Conservation (phyloP, 2,113 vertebrate genomes). For the Trichomycterus rosablanca region DNA sequence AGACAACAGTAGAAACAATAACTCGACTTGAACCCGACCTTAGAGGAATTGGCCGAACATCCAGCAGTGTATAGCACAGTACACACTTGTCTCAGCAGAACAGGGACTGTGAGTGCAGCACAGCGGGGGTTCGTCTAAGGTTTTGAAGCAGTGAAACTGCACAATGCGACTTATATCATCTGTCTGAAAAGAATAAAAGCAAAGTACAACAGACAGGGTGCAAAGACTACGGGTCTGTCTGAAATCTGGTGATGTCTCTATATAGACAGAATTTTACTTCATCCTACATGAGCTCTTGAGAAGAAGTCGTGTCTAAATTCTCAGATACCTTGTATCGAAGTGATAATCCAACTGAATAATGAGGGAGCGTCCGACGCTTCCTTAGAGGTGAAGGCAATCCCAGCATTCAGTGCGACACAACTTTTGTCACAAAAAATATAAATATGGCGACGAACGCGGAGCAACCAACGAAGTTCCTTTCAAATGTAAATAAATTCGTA, state of each 20-base stretch:
- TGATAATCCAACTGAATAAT: too few relatives aligned
- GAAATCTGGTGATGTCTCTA: background rate
- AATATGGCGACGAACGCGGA: too few relatives aligned
- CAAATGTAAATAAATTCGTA: too few relatives aligned
- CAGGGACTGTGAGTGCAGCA: background rate
- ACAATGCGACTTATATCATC: conserved; percentile 4
- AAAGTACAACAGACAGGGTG: background rate
- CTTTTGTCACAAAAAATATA: too few relatives aligned
- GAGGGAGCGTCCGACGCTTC: too few relatives aligned
- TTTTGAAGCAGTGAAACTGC: background rate
- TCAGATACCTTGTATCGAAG: too few relatives aligned
- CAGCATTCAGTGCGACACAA: too few relatives aligned
- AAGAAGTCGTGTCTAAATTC: too few relatives aligned
- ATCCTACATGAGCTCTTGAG: too few relatives aligned
- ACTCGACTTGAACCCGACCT: background rate
- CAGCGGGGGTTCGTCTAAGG: background rate
- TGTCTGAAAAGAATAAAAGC: background rate
- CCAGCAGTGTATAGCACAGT: background rate
- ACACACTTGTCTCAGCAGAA: background rate
- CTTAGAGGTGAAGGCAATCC: too few relatives aligned
- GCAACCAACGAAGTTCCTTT: too few relatives aligned
- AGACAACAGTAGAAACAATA: conserved; percentile 1
- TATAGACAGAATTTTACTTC: too few relatives aligned
- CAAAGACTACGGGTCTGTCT: background rate
- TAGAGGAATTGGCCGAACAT: background rate